A percentile compares a stretch with the other conserved stretches of the same genome.
These are phyloP conservation scores for Lanius collurio DNA, from an alignment of 2,113 vertebrate species.

Conservation along the genomic window DNA sequence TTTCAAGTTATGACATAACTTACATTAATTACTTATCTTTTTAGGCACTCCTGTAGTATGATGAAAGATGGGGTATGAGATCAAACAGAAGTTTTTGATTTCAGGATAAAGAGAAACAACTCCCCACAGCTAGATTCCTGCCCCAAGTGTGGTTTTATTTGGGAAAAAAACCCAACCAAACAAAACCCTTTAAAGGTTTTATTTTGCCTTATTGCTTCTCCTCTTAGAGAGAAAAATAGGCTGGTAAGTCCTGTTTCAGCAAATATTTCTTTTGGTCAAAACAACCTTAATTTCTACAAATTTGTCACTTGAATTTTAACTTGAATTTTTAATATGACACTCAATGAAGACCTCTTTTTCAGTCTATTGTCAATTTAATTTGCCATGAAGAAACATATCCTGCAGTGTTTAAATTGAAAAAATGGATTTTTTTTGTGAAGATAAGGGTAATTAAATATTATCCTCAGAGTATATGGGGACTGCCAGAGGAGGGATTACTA, in stretches of 20 bases:
- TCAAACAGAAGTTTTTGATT: not conserved
- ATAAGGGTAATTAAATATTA: not conserved
- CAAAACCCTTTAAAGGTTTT: not conserved
- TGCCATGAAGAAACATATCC: not conserved
- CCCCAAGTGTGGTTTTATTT: not conserved
- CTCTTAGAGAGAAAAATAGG: not conserved
- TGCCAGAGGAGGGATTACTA: not conserved
- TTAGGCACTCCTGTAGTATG: not conserved
- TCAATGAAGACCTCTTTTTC: not conserved
- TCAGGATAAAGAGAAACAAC: not conserved
- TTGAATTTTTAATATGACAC: not conserved
- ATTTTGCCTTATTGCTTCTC: not conserved
- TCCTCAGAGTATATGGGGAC: not conserved
- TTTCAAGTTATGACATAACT: not conserved
- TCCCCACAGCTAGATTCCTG: not conserved
- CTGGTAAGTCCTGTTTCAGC: not conserved
- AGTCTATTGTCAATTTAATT: not conserved
- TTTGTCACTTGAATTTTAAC: not conserved
- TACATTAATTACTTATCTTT: not conserved
- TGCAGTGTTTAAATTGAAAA: not conserved
- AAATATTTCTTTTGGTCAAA: not conserved
- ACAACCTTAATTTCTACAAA: not conserved
- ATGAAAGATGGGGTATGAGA: not conserved
- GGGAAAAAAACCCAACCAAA: no score
- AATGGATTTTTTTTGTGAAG: not conserved